These are phyloP conservation scores for Enchytraeus crypticus DNA, from an alignment of 2,888 invertebrate species.

Conservation along the genomic window DNA sequence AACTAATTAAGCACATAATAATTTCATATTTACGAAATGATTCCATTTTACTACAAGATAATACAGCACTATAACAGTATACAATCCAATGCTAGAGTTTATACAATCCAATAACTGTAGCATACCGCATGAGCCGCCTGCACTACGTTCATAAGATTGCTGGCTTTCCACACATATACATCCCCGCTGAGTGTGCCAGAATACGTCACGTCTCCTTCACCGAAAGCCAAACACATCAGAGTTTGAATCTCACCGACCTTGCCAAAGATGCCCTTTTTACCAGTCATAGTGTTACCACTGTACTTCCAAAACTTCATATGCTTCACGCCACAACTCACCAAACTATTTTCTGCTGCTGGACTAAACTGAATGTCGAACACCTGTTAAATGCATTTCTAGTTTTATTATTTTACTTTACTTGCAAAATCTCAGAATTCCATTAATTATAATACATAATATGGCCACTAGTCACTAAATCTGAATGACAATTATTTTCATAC, in stretches of 20 bases:
- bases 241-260: conserved; percentile 47
- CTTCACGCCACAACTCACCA: conserved; percentile 48
- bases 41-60: no score
- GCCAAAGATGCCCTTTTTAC: conserved; percentile 47
- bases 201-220: conserved; percentile 37
- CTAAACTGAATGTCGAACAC: conserved; percentile 48
- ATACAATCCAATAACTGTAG: no score
- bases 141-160: conserved; percentile 40
- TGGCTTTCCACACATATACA: conserved; percentile 48
- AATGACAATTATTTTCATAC: no score
- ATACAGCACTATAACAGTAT: no score
- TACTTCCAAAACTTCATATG: conserved; percentile 49
- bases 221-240: conserved; percentile 44
- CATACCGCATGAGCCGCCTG: conserved; percentile 44
- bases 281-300: conserved; percentile 46
- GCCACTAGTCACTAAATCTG: no score
- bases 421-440: no score
- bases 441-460: no score
- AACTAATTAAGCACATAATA: no score
- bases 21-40: no score
- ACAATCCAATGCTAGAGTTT: no score
- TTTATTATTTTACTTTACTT: no score
- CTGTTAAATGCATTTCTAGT: conserved; percentile 28
- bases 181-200: conserved; percentile 49
- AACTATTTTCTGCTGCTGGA: conserved; percentile 33